These are phyloP conservation scores for Caenorhabditis briggsae DNA, from an alignment of 1,140 invertebrate species.

Conservation along the genomic window DNA sequence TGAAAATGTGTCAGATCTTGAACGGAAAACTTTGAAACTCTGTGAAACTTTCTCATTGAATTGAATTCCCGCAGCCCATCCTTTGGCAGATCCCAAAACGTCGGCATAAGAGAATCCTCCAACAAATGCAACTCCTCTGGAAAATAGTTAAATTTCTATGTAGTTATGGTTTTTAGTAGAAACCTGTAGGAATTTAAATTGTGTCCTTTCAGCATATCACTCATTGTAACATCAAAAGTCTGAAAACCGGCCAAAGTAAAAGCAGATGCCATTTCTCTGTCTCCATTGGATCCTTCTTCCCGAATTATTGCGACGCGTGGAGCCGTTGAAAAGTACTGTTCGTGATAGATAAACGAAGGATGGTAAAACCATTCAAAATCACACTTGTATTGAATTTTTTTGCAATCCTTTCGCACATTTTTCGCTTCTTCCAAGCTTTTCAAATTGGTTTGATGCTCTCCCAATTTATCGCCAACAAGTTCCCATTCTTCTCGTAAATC, in stretches of 20 bases:
- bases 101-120: slow-evolving; percentile 98
- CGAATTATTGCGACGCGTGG: slow-evolving; percentile 89
- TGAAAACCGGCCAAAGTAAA: slow-evolving; percentile 90
- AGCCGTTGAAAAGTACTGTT: slow-evolving; percentile 68
- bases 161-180: background rate
- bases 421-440: slow-evolving; percentile 83
- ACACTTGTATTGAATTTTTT: slow-evolving; percentile 80
- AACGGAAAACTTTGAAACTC: slow-evolving; percentile 85
- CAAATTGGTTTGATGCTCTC: slow-evolving; percentile 85
- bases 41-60: slow-evolving; percentile 83
- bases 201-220: slow-evolving; percentile 84
- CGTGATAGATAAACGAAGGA: slow-evolving; percentile 78
- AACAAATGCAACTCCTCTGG: slow-evolving; percentile 91
- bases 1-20: slow-evolving; percentile 88
- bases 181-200: slow-evolving; percentile 21
- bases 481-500: slow-evolving; percentile 89
- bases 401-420: slow-evolving; percentile 24
- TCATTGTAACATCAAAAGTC: slow-evolving; percentile 91
- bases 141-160: slow-evolving; percentile 82
- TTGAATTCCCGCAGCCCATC: slow-evolving; percentile 92
- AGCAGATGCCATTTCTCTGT: slow-evolving; percentile 95
- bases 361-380: slow-evolving; percentile 82
- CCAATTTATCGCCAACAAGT: slow-evolving; percentile 91
- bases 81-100: slow-evolving; percentile 94
- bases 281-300: slow-evolving; percentile 97